phyloP scores from a whole-genome alignment of 1,140 invertebrate genomes.

The Thaumetopoea pityocampa region DNA sequence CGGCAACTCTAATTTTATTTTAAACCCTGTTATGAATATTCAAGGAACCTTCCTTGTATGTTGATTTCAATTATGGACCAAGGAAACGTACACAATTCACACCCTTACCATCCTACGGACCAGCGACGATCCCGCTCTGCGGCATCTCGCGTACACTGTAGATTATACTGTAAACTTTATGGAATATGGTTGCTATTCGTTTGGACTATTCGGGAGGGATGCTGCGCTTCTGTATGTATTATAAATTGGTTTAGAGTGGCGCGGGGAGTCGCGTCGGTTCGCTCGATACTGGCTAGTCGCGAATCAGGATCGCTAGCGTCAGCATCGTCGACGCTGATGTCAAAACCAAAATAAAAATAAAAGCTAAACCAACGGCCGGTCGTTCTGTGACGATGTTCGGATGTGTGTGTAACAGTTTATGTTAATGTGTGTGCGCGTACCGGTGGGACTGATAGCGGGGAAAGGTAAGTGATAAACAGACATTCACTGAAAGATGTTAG shows the following conservation, averaged over 20 bases:
- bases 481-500: too few species aligned
- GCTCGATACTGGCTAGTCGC: slow-evolving; percentile 70
- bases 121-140: slow-evolving; percentile 68
- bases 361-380: too few species aligned
- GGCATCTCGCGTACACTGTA: slow-evolving; percentile 33
- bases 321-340: slow-evolving; percentile 22
- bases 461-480: too few species aligned
- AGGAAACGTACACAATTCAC: slow-evolving; percentile 61
- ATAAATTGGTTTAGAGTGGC: slow-evolving; percentile 74
- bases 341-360: slow-evolving; percentile 37
- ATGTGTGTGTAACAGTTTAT: not conserved
- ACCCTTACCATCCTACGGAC: slow-evolving; percentile 66
- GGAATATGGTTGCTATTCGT: slow-evolving; percentile 32
- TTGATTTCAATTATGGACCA: slow-evolving; percentile 57
- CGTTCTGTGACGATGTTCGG: not conserved
- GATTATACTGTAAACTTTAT: slow-evolving; percentile 16
- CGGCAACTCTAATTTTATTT: slow-evolving; percentile 8
- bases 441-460: not conserved
- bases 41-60: slow-evolving; percentile 16
- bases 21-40: slow-evolving; percentile 12
- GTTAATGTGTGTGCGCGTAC: not conserved
- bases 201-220: slow-evolving; percentile 41
- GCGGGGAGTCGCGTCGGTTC: slow-evolving; percentile 54
- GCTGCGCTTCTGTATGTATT: slow-evolving; percentile 74
- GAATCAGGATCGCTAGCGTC: slow-evolving; percentile 37